Evolutionary conservation across 2,888 invertebrate species (phyloP), one percentile per base, ranked within the genome.

Genomic region (Prosapia bicincta): DNA sequence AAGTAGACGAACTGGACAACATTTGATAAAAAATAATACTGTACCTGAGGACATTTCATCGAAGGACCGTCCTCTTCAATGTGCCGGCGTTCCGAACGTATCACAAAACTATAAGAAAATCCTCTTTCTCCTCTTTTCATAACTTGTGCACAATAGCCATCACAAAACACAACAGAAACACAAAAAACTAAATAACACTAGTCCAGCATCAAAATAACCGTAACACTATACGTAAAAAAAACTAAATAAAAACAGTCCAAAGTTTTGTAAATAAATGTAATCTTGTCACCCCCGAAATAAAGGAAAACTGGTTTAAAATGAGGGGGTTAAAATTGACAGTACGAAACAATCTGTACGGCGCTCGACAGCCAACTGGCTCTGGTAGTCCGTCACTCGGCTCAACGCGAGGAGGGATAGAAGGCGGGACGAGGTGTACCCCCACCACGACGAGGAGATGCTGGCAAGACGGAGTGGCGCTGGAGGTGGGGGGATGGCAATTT

Each of bases 41-140:
- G 15, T 71, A 72, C 65, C 72, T 76, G 69, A 65, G 67, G 69
- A 72, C 76, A 76, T 76, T 66, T 75, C 71, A 75, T 76, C 54
- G 54, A 54, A 54, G 20, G 20, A 6, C 13, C 26, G 20, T 3
- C 69, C 28, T 23, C 25, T 6, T 13, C 32, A 38, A 20, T 20
- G 32, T 23, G 24, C 24, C 15, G 38, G 1, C n/a, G 28, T 69
- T 69, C 20, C 23, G 38, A 24, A 32, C 32, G n/a, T 32, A 30
- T n/a, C 26, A 30, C 68, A 25, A 20, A 30, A 30, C 30, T 68
- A 1, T 6, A 24, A 24, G 7, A 68, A 25, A 25, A 13, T 68
- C 30, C 30, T 25, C 25, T 67, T 7, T 25, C 26, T 68, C 23
- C 30, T 26, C n/a, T 23, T 68, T 68, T 26, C 69, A 69, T 69